Base-by-base conservation (phyloP, 2,113 vertebrate species). In the Solea solea region DNA sequence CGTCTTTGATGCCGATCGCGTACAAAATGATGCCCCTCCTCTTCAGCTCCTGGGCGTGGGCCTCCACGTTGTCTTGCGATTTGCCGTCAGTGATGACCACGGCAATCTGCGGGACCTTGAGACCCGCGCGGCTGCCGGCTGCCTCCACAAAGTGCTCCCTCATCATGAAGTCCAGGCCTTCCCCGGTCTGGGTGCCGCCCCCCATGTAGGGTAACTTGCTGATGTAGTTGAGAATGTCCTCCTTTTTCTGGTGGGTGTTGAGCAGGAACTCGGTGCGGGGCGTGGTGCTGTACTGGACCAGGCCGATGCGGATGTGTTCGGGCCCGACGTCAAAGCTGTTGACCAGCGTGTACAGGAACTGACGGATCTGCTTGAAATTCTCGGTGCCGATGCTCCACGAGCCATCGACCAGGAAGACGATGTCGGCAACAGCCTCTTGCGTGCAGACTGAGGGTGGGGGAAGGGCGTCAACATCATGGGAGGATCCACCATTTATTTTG, bases 351-450 rank as follows among this genome's bases (percentile, higher is more conserved):
- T 84, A 90, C 11, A 98, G 94, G 92, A 98, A 98, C 82, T 88
- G 92, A 49, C 90, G 94, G 73, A 98, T 66, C 21, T 95, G 94
- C 83, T 95, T 89, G 79, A 98, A 97, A 87, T 95, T 96, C 25
- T 94, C 89, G 3, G 86, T 72, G 50, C 96, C 96, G 84, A 95
- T 86, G 91, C 93, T 96, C 95, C 95, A 94, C 40, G 95, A 97
- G 46, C 95, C 94, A 88, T 98, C 96, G 78, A 98, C 96, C 94
- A 98, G 89, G 94, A 98, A 97, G 88, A 97, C 93, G 90, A 98
- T 94, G 94, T 98, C 96, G 9, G 96, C 97, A 58, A 95, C 90
- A 0, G 93, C 92, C 92, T 94, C 83, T 67, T 92, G 93, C 84
- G 84, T 95, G 92, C 93, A 94, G 89, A 94, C 96, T 98, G 94